These are phyloP conservation scores for Phalacrocorax carbo DNA, from an alignment of 2,113 vertebrate species.

Conservation along the genomic window DNA sequence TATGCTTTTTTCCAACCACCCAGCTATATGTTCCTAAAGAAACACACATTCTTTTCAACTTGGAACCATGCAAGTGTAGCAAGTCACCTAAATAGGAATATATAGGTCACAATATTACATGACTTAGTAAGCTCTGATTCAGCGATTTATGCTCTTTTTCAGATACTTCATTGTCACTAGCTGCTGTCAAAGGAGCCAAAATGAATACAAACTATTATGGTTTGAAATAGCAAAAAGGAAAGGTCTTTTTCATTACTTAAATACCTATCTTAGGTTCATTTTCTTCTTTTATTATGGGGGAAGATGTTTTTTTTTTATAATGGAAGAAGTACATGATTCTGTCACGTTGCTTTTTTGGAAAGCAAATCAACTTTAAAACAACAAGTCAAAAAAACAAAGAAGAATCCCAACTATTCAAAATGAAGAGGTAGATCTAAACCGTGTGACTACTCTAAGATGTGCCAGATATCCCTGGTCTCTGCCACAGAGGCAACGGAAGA, in stretches of 20 bases:
- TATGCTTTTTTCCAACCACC: not conserved
- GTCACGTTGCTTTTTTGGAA: not conserved
- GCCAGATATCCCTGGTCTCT: not conserved
- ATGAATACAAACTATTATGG: not conserved
- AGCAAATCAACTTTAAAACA: not conserved
- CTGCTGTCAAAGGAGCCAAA: not conserved
- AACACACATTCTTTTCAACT: not conserved
- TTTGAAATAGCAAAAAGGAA: slow-evolving; percentile 11
- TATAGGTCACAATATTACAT: not conserved
- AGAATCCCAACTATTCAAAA: not conserved
- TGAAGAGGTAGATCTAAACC: not conserved
- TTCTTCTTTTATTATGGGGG: not conserved
- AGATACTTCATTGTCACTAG: not conserved
- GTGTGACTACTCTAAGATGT: not conserved
- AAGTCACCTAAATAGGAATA: not conserved
- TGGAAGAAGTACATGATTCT: not conserved
- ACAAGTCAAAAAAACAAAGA: not conserved
- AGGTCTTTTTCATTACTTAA: not conserved
- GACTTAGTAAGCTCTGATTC: not conserved
- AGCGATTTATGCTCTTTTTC: not conserved
- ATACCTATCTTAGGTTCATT: not conserved
- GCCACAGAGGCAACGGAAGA: not conserved
- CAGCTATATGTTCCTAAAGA: not conserved
- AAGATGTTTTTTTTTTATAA: not conserved
- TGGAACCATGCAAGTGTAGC: not conserved